phyloP scores from a whole-genome alignment of 23 tunicate genomes.

The Phallusia fumigata region DNA sequence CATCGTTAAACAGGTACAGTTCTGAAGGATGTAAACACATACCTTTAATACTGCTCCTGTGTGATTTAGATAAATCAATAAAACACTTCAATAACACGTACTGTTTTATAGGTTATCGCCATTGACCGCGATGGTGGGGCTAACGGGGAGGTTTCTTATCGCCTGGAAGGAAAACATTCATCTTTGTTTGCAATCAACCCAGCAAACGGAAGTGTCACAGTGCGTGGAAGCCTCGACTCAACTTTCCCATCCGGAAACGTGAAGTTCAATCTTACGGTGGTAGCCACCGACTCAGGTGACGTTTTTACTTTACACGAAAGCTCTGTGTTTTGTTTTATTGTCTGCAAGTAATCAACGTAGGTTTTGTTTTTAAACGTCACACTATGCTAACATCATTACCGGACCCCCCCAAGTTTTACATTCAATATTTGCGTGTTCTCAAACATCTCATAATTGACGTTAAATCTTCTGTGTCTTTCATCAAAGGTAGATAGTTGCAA shows the following conservation, averaged over 20 bases:
- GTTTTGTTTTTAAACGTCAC: too few relatives aligned
- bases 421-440: too few relatives aligned
- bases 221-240: slow-evolving; percentile 16
- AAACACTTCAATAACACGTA: neutral
- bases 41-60: too few relatives aligned
- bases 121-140: slow-evolving; percentile 34
- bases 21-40: neutral
- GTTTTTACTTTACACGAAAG: too few relatives aligned
- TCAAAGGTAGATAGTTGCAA: too few relatives aligned
- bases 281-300: slow-evolving; percentile 34
- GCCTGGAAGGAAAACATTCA: slow-evolving; percentile 21
- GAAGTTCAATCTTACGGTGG: slow-evolving; percentile 30
- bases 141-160: slow-evolving; percentile 27
- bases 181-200: slow-evolving; percentile 23
- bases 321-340: too few relatives aligned
- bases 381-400: too few relatives aligned
- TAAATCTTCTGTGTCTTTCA: too few relatives aligned
- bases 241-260: neutral
- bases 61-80: neutral
- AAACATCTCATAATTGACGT: too few relatives aligned
- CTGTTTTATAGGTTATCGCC: slow-evolving; percentile 20
- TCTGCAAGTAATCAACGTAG: too few relatives aligned
- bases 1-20: slow-evolving; percentile 48
- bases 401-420: too few relatives aligned
- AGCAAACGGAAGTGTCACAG: slow-evolving; percentile 27